phyloP scores from a whole-genome alignment of 2,113 vertebrate species.

The Geococcyx californianus region DNA sequence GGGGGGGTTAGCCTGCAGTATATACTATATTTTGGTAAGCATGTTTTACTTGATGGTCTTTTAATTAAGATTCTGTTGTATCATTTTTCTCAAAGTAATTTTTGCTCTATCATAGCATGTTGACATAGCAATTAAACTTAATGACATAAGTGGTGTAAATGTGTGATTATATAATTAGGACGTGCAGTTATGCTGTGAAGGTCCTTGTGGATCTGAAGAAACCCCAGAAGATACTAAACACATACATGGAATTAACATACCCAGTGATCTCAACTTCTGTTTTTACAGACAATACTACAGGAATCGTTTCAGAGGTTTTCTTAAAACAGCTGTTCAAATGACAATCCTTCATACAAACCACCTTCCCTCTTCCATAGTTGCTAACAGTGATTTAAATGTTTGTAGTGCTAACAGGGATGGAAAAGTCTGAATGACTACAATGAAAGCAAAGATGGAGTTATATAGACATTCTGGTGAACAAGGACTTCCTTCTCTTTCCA shows the following conservation, averaged over 20 bases:
- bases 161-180: constrained; percentile 60
- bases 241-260: background rate
- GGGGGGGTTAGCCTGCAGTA: background rate
- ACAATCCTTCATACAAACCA: background rate
- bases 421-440: background rate
- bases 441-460: background rate
- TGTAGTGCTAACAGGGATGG: background rate
- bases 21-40: background rate
- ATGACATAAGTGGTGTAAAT: constrained; percentile 57
- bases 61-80: constrained; percentile 27
- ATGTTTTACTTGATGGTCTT: background rate
- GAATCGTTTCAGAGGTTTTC: background rate
- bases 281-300: background rate
- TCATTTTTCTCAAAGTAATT: constrained; percentile 29
- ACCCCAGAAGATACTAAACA: background rate
- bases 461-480: background rate
- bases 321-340: background rate
- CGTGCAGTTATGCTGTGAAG: constrained; percentile 42
- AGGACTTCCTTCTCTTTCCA: background rate
- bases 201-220: constrained; percentile 29
- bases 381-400: background rate
- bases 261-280: background rate
- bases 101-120: background rate
- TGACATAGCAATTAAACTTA: constrained; percentile 51
- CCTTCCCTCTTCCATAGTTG: background rate